Conservation (phyloP, 2,888 invertebrate genomes). For the Lycophotia porphyrea region DNA sequence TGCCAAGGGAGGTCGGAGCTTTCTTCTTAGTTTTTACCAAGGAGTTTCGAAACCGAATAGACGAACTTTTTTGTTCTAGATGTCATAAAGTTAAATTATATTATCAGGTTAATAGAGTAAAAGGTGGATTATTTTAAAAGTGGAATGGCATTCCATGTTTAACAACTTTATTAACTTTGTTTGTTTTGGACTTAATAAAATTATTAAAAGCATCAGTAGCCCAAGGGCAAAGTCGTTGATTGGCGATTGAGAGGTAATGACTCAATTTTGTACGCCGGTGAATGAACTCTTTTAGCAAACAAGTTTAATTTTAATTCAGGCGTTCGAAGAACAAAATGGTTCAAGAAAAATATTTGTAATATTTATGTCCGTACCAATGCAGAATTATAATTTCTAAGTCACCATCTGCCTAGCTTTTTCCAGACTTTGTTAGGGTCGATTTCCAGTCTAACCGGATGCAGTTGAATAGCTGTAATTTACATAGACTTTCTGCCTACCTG, state of each 20-base stretch:
- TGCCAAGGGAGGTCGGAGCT: conserved; percentile 4
- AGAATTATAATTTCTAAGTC: neutral
- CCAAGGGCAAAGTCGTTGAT: conserved; percentile 69
- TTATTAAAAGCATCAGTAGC: conserved; percentile 61
- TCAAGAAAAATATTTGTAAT: neutral
- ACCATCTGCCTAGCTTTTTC: neutral
- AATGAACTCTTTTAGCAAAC: conserved; percentile 47
- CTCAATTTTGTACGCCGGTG: conserved; percentile 34
- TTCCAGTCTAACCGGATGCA: neutral
- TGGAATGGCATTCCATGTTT: neutral
- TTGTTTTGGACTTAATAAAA: conserved; percentile 18
- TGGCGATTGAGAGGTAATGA: conserved; percentile 58
- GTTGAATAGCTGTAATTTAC: neutral
- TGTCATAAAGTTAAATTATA: neutral
- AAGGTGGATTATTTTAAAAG: neutral
- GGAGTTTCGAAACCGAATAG: conserved; percentile 17
- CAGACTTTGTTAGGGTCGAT: neutral
- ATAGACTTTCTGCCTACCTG: neutral
- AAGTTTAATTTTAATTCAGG: conserved; percentile 12
- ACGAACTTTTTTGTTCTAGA: neutral
- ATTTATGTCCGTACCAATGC: neutral
- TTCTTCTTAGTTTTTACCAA: conserved; percentile 7
- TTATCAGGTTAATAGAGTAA: neutral
- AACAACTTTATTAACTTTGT: conserved; percentile 4
- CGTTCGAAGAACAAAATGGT: neutral